A percentile compares a stretch with the other conserved stretches of the same genome.
Evolutionary conservation across 2,113 vertebrate genomes (phyloP).

Genomic region (Muntiacus reevesi): DNA sequence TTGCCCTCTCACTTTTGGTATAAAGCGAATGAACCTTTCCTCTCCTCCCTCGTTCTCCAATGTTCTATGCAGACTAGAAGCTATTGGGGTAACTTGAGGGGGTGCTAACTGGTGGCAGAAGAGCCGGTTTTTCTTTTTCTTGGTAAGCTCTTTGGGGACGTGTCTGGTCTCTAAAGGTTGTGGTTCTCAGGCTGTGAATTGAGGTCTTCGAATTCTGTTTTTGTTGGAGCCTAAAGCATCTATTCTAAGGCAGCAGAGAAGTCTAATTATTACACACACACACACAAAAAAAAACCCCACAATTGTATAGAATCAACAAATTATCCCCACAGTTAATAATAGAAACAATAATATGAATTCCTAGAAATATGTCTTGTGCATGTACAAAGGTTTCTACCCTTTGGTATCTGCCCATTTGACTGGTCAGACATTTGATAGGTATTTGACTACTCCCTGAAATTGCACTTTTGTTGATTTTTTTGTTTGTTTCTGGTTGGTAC

Average conservation of each 20-base stretch:
- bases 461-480: background rate
- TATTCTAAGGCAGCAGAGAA: background rate
- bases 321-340: background rate
- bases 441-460: background rate
- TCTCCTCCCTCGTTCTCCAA: background rate
- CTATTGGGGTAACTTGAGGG: rapidly evolving
- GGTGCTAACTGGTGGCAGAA: background rate
- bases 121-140: background rate
- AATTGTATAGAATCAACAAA: background rate
- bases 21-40: background rate
- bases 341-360: background rate
- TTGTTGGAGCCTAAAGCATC: background rate
- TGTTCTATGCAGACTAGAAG: background rate
- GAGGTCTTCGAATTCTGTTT: background rate
- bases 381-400: background rate
- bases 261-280: background rate
- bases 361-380: background rate
- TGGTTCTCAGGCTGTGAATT: background rate
- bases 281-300: background rate
- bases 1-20: background rate
- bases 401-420: background rate
- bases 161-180: background rate
- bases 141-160: background rate
- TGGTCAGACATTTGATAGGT: background rate
- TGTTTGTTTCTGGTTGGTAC: background rate